Evolutionary conservation across 2,797 vertebrate genomes (phyloP).

Genomic region (Varecia variegata): DNA sequence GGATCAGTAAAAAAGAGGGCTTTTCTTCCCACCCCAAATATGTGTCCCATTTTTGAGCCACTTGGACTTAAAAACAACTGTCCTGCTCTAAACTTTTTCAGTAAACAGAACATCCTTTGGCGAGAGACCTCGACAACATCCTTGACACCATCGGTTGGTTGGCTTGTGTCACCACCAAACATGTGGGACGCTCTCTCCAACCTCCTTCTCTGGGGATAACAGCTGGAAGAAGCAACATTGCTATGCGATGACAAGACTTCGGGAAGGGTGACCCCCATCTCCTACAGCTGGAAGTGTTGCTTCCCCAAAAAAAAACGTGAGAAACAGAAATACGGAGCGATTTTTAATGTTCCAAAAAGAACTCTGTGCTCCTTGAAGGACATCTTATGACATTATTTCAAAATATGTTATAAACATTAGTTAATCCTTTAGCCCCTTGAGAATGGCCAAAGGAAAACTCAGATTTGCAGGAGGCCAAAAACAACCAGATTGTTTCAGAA

Average conservation of each 20-base stretch:
- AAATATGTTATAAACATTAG: not conserved
- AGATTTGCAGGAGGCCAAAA: not conserved
- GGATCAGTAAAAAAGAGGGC: not conserved
- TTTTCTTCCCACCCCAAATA: not conserved
- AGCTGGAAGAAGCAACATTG: conserved; percentile 32
- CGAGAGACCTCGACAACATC: not conserved
- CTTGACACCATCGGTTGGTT: not conserved
- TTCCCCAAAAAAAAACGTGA: conserved; percentile 39
- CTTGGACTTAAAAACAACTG: not conserved
- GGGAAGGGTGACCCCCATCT: not conserved
- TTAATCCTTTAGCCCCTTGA: not conserved
- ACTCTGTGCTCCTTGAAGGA: not conserved
- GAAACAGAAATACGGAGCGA: not conserved
- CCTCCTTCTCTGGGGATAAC: conserved; percentile 46
- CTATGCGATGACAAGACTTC: not conserved
- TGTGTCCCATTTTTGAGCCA: not conserved
- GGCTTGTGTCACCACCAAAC: not conserved
- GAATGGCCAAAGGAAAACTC: not conserved
- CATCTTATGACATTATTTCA: not conserved
- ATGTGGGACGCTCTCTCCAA: not conserved
- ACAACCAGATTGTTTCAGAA: not conserved
- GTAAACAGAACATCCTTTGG: conserved; percentile 21
- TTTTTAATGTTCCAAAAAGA: not conserved
- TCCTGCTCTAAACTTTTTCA: not conserved
- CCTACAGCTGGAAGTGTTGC: not conserved